These are phyloP conservation scores for Panagrolaimus sp. DNA, from an alignment of 1,140 invertebrate genomes.

Conservation along the genomic window DNA sequence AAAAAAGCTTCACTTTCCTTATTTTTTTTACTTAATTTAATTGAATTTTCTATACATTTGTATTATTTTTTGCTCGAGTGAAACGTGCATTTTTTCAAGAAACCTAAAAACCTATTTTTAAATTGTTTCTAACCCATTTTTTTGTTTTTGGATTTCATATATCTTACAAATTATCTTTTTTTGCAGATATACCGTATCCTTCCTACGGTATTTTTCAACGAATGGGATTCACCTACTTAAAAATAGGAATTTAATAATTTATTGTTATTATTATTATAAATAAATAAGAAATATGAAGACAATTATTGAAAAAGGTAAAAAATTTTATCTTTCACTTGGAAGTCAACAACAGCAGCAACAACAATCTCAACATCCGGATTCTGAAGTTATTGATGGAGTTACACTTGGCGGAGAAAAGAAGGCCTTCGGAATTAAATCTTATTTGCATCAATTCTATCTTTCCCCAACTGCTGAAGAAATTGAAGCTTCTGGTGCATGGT, in stretches of 20 bases:
- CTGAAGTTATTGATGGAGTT: slow-evolving; percentile 9
- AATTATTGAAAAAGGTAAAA: slow-evolving; percentile 16
- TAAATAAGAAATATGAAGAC: background rate
- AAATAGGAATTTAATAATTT: too few relatives aligned
- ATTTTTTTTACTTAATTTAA: too few relatives aligned
- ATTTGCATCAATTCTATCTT: slow-evolving; percentile 54
- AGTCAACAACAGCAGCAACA: background rate
- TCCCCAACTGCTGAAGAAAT: slow-evolving; percentile 50
- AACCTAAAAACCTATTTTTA: too few relatives aligned
- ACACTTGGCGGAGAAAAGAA: slow-evolving; percentile 17
- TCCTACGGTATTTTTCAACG: background rate
- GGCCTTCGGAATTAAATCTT: slow-evolving; percentile 51
- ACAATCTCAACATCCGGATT: background rate
- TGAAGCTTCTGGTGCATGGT: slow-evolving; percentile 42
- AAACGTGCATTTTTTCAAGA: too few relatives aligned
- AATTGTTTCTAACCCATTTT: too few relatives aligned
- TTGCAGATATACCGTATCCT: too few relatives aligned
- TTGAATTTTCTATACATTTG: too few relatives aligned
- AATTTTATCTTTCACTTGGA: slow-evolving; percentile 5
- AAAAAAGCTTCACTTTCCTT: too few relatives aligned
- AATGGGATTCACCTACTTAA: background rate
- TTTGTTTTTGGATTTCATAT: too few relatives aligned
- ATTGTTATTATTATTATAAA: too few relatives aligned
- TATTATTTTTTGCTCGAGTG: too few relatives aligned
- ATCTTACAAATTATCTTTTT: too few relatives aligned